These are phyloP conservation scores for Psephotus haematonotus DNA, from an alignment of 2,113 vertebrate species.

Conservation along the genomic window DNA sequence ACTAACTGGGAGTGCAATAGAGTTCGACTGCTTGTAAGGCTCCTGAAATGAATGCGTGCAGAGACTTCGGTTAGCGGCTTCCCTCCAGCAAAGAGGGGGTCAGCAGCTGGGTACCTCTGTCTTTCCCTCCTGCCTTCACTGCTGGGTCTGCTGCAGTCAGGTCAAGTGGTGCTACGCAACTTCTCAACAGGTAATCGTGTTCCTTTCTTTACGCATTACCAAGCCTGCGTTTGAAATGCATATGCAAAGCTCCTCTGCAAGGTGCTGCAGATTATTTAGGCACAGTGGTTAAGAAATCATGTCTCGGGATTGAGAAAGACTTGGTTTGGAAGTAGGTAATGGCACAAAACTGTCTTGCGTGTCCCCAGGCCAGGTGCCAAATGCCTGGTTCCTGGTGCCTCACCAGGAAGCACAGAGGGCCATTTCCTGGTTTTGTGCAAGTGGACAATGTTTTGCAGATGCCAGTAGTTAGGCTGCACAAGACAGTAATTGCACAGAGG, in stretches of 20 bases:
- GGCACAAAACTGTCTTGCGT: accelerated
- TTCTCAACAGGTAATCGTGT: constrained; percentile 48
- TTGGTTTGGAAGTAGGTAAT: not conserved
- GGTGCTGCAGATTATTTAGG: not conserved
- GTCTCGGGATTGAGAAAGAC: not conserved
- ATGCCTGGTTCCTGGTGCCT: not conserved
- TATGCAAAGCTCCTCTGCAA: not conserved
- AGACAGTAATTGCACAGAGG: not conserved
- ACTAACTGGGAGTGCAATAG: not conserved
- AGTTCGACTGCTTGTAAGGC: not conserved
- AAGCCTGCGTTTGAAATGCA: not conserved
- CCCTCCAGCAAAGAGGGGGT: not conserved
- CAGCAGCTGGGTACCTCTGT: not conserved
- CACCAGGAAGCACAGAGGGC: not conserved
- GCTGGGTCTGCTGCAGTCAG: not conserved
- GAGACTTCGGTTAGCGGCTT: not conserved
- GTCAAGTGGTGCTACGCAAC: not conserved
- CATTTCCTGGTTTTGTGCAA: not conserved
- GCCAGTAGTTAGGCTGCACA: not conserved
- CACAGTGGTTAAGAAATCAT: not conserved
- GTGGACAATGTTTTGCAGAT: not conserved
- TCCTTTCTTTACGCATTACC: not conserved
- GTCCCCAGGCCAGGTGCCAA: not conserved
- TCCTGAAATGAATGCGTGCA: constrained; percentile 48
- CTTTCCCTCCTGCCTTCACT: not conserved